phyloP scores from a whole-genome alignment of 2,113 vertebrate genomes.

The Delphinapterus leucas region DNA sequence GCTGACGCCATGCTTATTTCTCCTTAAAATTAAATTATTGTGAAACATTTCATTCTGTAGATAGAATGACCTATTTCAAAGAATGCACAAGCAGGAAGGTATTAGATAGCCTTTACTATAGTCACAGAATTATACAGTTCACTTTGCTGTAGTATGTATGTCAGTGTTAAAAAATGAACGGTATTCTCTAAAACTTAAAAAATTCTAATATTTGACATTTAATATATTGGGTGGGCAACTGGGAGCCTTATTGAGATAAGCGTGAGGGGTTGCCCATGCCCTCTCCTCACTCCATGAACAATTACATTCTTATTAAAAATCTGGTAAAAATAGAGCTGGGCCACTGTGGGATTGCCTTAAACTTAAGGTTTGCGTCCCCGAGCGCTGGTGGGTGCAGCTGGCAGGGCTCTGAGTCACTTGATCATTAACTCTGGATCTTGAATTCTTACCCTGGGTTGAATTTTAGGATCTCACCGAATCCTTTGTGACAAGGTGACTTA shows the following conservation, averaged over 20 bases:
- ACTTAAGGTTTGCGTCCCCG: rapidly evolving
- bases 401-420: not conserved
- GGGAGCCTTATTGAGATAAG: not conserved
- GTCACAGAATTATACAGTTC: not conserved
- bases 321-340: not conserved
- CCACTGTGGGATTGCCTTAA: not conserved
- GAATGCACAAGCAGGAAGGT: no score
- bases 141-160: not conserved
- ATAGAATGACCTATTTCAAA: not conserved
- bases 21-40: not conserved
- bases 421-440: not conserved
- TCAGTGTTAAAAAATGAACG: not conserved
- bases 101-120: not conserved
- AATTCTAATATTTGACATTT: not conserved
- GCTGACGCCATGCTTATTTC: not conserved
- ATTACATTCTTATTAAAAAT: not conserved
- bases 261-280: no score
- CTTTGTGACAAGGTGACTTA: not conserved
- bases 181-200: not conserved
- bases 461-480: not conserved
- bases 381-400: rapidly evolving
- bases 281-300: not conserved
- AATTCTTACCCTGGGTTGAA: not conserved
- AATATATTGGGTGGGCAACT: not conserved
- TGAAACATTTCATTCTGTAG: not conserved